These are phyloP conservation scores for Pyrgus malvae DNA, from an alignment of 2,888 invertebrate genomes.

Conservation along the genomic window DNA sequence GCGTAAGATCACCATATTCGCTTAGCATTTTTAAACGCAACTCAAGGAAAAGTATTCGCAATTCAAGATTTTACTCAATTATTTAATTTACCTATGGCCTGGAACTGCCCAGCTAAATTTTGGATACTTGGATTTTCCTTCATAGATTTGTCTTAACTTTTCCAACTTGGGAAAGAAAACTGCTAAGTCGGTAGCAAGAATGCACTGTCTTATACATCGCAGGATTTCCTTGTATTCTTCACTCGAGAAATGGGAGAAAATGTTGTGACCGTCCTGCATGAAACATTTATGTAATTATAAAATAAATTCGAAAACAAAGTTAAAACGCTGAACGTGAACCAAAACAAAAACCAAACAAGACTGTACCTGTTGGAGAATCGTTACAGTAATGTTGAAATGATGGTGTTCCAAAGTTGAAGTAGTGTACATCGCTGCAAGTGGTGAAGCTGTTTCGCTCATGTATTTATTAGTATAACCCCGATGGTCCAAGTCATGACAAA, in stretches of 20 bases:
- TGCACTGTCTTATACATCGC: constrained; percentile 89
- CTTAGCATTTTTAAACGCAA: neutral
- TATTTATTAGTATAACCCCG: constrained; percentile 93
- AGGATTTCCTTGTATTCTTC: constrained; percentile 90
- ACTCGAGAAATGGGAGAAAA: constrained; percentile 87
- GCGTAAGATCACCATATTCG: neutral
- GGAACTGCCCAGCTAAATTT: constrained; percentile 84
- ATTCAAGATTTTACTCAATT: neutral
- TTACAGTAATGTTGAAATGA: constrained; percentile 93
- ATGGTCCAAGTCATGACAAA: constrained; percentile 94
- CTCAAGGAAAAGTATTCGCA: no score
- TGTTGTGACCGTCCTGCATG: constrained; percentile 91
- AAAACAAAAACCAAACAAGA: no score
- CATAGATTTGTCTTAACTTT: constrained; percentile 73
- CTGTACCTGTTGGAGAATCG: constrained; percentile 91
- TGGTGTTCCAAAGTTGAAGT: constrained; percentile 94
- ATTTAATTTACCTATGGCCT: constrained; percentile 77
- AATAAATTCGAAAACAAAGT: neutral
- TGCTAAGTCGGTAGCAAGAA: constrained; percentile 92
- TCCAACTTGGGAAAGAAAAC: constrained; percentile 90
- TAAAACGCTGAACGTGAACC: no score
- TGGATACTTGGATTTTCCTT: constrained; percentile 67
- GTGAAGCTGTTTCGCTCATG: constrained; percentile 91
- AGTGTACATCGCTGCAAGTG: constrained; percentile 91
- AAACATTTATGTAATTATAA: constrained; percentile 37